Percentiles rank a stretch among this genome's conserved stretches.
These are phyloP conservation scores for Erythrolamprus reginae DNA, from an alignment of 2,113 vertebrate genomes.

Conservation along the genomic window DNA sequence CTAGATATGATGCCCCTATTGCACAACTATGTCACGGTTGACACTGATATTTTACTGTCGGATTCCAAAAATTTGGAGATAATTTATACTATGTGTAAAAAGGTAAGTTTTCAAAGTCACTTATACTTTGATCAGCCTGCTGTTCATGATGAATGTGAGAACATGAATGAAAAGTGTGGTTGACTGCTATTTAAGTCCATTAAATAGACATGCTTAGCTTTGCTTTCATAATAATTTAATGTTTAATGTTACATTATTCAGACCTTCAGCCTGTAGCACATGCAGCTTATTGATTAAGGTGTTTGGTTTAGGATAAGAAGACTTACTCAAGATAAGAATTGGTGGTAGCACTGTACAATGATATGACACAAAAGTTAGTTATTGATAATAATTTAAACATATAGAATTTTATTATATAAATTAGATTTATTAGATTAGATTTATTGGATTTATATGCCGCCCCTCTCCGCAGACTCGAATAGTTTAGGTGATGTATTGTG, in stretches of 20 bases:
- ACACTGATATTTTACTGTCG: constrained; percentile 87
- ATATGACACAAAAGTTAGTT: no score
- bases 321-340: no score
- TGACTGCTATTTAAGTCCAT: not conserved
- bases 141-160: not conserved
- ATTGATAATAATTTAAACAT: no score
- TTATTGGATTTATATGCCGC: no score
- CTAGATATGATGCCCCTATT: constrained; percentile 98
- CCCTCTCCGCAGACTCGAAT: no score
- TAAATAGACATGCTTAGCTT: no score
- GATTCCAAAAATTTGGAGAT: constrained; percentile 93
- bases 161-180: not conserved
- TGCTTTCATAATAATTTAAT: not conserved
- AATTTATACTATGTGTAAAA: constrained; percentile 96
- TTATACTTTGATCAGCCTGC: not conserved
- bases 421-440: no score
- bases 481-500: no score
- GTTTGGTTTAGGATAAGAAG: not conserved
- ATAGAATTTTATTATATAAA: no score
- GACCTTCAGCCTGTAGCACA: not conserved
- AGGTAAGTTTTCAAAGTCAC: constrained; percentile 72
- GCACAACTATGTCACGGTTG: constrained; percentile 97
- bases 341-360: no score
- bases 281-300: not conserved
- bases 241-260: not conserved